Evolutionary conservation across 2,888 invertebrate species (phyloP), one percentile per base, ranked within the genome.

Genomic region (Heterodera filipjevi): DNA sequence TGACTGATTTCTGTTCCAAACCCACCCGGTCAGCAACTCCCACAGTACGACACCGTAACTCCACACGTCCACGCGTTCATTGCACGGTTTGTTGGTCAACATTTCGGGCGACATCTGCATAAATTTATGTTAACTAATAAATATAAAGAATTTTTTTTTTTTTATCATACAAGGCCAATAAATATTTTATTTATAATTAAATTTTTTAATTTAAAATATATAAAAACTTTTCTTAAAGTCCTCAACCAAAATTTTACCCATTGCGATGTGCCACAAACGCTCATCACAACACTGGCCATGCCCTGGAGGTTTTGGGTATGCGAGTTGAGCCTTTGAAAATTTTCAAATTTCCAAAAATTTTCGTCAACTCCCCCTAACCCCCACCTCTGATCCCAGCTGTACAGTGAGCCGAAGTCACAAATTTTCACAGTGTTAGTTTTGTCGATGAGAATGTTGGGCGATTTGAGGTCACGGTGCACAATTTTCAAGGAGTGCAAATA

Each of bases 41-140:
- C 99, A 99, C 16, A 99, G 91, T 0, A 99, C 96, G 0, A 99
- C 95, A 5, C 98, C 99, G 89, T 94, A 99, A 0, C 97, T 96
- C 97, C 98, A 99, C 81, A 99, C 94, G 90, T 99, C 99, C 0
- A 99, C 96, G 80, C 83, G 76, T 89, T 98, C 97, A 0, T 95
- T 96, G 90, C 96, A 99, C 0, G 94, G 95, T 89, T 97, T 95
- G 89, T 96, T 95, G 80, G 96, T 93, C 84, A 99, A 97, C 66
- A 98, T 94, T 91, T 99, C 99, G 0, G 99, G 99, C 0, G 98
- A 96, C 98, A 99, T 99, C 98, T 96, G 95, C 0, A 27, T 33
- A 5, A 32, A 66, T 66, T 32, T 10, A 27, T 10, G 14, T 8
- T 66, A 14, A 8, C 5, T 30, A n/a, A 66, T 30, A n/a, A 53